These are phyloP conservation scores for Isichthys henryi DNA, from an alignment of 2,113 vertebrate genomes.

Conservation along the genomic window DNA sequence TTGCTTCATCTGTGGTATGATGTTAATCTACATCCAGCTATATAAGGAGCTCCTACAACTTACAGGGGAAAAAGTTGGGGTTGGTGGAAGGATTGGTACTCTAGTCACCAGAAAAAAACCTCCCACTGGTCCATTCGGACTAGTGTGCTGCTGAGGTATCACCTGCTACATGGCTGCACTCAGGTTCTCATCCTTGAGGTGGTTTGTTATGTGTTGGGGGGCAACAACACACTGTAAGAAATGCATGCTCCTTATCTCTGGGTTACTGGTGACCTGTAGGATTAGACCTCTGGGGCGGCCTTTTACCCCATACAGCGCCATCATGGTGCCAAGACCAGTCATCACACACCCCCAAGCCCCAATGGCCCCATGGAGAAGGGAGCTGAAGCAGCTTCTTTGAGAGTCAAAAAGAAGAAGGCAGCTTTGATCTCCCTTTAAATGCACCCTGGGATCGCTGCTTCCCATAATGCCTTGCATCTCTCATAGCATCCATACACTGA, in stretches of 20 bases:
- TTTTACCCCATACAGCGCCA: conserved; percentile 42
- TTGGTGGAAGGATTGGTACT: no score
- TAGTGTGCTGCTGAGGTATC: no score
- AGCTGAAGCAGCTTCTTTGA: background rate
- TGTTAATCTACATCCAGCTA: no score
- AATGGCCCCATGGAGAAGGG: background rate
- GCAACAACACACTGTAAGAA: no score
- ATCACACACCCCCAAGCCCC: background rate
- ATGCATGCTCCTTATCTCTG: conserved; percentile 34
- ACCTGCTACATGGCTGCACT: no score
- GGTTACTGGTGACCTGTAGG: conserved; percentile 80
- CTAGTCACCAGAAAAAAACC: no score
- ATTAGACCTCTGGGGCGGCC: conserved; percentile 55
- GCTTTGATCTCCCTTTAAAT: background rate
- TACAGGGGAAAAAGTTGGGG: no score
- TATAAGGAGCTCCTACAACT: no score
- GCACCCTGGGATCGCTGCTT: background rate
- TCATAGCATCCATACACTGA: background rate
- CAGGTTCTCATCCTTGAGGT: no score
- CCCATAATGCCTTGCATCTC: background rate
- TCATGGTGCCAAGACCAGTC: conserved; percentile 29
- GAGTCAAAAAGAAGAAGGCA: background rate
- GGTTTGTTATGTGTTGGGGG: no score
- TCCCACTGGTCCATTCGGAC: no score
- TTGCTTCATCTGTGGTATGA: no score